Evolutionary conservation across 2,797 vertebrate genomes (phyloP), one percentile per base, ranked within the genome.

Genomic region (Gorsachius magnificus): DNA sequence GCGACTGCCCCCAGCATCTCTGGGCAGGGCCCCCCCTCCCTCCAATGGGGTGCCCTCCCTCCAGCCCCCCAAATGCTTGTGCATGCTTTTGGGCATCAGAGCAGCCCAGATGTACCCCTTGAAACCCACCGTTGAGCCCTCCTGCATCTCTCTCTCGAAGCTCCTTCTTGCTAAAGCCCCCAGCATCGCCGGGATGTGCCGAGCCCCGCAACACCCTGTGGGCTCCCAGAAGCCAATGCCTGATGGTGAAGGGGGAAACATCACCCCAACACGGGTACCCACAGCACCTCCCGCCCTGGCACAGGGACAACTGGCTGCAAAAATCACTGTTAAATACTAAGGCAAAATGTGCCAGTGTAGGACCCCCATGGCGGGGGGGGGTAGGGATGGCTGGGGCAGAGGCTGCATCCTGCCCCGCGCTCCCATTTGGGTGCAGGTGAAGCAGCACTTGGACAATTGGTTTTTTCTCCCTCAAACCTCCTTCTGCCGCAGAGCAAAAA

Each of bases 111-210:
- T 7, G 28, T 7, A 24, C 21, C 7, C 38, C 65, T 16, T 4
- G 6, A 69, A 51, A 4, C 11, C 18, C 66, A 7, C 16, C 19
- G 26, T 0, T 0, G 0, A 0, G 0, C 22, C 38, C 56, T 25
- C 51, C 68, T n/a, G 45, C 51, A 26, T 3, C 43, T 16, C 22
- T 41, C 35, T 11, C 17, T 9, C 22, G 1, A 17, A 18, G 29
- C 45, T 68, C 57, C 71, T 25, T 24, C 66, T 48, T 11, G 68
- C 53, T 3, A 6, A 35, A 1, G 11, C 33, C 22, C n/a, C 28
- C 1, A 5, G 58, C 4, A 5, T 1, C 8, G 2, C 57, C 0
- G 2, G 57, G 68, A 11, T 2, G 13, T 6, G 43, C 58, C 2
- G 7, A 88, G 56, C 35, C 46, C 38, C 18, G 57, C 43, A 41